These are phyloP conservation scores for Oxygymnocypris stewartii DNA, from an alignment of 2,113 vertebrate species.

Conservation along the genomic window DNA sequence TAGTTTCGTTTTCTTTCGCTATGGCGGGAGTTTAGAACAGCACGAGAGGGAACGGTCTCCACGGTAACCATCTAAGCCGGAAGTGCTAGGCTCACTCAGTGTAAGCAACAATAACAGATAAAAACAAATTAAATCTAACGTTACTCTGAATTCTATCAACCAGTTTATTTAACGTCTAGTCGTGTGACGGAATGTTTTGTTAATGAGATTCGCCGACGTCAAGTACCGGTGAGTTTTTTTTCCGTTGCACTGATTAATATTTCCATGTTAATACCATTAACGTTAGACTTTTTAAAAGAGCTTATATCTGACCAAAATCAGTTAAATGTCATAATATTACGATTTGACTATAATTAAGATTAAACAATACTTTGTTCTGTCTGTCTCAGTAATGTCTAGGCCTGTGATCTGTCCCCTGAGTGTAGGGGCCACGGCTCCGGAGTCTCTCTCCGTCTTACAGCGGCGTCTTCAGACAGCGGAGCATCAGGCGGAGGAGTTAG, in stretches of 20 bases:
- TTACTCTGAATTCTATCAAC: not conserved
- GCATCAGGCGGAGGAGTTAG: conserved; percentile 46
- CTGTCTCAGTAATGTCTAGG: conserved; percentile 52
- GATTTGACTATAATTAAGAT: not conserved
- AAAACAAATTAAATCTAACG: not conserved
- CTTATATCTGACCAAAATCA: not conserved
- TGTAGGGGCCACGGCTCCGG: conserved; percentile 62
- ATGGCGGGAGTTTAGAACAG: conserved; percentile 9
- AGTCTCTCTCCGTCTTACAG: conserved; percentile 67
- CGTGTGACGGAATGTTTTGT: not conserved
- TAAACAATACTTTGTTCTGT: not conserved
- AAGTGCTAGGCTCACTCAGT: not conserved
- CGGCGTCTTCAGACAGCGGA: conserved; percentile 73
- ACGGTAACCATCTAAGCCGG: conserved; percentile 12
- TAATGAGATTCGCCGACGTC: not conserved
- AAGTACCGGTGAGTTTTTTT: not conserved
- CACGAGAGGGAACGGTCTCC: not conserved
- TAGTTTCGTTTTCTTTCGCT: not conserved
- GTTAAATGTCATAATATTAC: not conserved
- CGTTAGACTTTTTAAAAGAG: not conserved
- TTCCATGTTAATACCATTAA: not conserved
- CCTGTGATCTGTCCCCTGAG: conserved; percentile 59
- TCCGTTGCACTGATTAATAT: not conserved
- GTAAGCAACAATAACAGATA: conserved; percentile 6
- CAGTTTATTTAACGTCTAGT: too few species aligned